Evolutionary conservation across 2,888 invertebrate genomes (phyloP).

Genomic region (Conomelus anceps): DNA sequence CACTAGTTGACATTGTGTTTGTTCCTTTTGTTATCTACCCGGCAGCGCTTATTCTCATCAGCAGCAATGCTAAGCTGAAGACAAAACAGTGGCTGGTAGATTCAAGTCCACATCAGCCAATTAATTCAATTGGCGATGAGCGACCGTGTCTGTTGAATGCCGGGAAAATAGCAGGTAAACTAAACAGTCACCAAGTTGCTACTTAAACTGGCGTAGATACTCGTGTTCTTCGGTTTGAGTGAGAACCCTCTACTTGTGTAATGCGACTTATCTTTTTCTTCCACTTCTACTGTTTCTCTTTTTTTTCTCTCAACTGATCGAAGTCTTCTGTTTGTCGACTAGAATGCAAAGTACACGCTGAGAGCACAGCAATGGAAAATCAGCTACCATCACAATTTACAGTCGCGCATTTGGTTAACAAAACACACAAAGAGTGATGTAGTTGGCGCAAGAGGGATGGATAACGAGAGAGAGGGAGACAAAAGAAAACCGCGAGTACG

Average conservation of each 20-base stretch:
- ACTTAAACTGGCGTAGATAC: neutral
- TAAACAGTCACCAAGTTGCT: neutral
- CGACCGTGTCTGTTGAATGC: neutral
- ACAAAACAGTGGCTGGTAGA: neutral
- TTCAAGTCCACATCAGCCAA: neutral
- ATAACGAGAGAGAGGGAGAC: too few species aligned
- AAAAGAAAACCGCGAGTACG: neutral
- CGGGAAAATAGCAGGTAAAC: neutral
- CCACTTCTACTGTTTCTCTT: neutral
- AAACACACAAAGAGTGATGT: neutral
- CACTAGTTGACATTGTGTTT: neutral
- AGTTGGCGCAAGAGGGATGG: neutral
- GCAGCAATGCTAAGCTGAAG: neutral
- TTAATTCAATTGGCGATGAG: neutral
- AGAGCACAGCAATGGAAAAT: neutral
- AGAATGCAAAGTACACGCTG: neutral
- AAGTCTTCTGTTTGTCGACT: neutral
- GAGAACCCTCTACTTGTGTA: neutral
- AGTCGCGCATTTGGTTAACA: conserved; percentile 12
- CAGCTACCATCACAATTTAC: conserved; percentile 3
- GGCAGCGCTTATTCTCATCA: neutral
- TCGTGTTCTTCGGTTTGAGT: too few species aligned
- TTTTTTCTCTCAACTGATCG: neutral
- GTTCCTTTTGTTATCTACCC: neutral
- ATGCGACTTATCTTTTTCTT: neutral